These are phyloP conservation scores for Thymelicus acteon DNA, from an alignment of 2,888 invertebrate genomes.

Conservation along the genomic window DNA sequence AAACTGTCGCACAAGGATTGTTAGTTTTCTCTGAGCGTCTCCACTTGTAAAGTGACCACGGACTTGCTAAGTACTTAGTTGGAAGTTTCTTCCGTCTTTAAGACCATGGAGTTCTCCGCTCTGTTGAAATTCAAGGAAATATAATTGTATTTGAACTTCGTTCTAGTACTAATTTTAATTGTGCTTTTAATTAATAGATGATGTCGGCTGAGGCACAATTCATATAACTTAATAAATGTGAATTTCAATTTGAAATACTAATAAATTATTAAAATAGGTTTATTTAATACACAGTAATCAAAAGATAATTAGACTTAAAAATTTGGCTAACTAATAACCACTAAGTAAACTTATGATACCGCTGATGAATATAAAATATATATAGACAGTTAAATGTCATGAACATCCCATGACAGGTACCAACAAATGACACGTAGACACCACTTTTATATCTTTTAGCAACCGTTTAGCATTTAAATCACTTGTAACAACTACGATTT, in stretches of 20 bases:
- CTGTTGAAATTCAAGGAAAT: constrained; percentile 23
- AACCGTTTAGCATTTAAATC: constrained; percentile 17
- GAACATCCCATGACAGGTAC: background rate
- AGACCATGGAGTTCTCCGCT: constrained; percentile 27
- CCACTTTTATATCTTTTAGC: constrained; percentile 3
- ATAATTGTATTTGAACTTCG: constrained; percentile 28
- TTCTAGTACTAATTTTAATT: constrained; percentile 22
- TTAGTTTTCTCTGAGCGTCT: constrained; percentile 32
- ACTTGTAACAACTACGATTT: constrained; percentile 20
- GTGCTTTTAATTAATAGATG: constrained; percentile 13
- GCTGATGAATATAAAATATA: too few species aligned
- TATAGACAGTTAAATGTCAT: too few species aligned
- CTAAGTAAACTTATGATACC: too few species aligned
- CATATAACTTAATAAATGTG: too few species aligned
- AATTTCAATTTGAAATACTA: too few species aligned
- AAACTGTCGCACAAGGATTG: constrained; percentile 29
- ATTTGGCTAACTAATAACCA: too few species aligned
- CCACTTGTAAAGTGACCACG: constrained; percentile 33
- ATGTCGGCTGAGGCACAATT: background rate
- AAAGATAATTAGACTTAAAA: too few species aligned
- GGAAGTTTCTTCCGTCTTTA: constrained; percentile 30
- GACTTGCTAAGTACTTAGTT: constrained; percentile 36
- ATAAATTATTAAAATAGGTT: too few species aligned
- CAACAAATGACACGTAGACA: background rate
- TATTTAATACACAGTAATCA: too few species aligned